phyloP scores from a whole-genome alignment of 2,888 invertebrate genomes.

The Ormyrus rosae region DNA sequence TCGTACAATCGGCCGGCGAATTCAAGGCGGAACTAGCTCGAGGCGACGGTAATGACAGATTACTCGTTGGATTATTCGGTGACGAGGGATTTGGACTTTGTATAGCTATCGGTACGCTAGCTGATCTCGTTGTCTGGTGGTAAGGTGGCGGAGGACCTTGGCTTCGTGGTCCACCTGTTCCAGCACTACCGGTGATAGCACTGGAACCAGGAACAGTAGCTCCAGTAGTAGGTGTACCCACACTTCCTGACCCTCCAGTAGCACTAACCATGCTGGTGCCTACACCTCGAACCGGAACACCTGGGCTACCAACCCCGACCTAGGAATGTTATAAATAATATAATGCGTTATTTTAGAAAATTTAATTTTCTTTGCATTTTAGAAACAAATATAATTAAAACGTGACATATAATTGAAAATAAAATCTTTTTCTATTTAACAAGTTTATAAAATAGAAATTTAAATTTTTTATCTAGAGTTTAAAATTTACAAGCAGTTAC shows the following conservation, averaged over 20 bases:
- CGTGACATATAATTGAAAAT: too few relatives aligned
- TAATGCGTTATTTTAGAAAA: too few relatives aligned
- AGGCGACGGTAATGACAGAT: conserved; percentile 85
- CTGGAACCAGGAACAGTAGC: conserved; percentile 58
- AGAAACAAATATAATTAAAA: too few relatives aligned
- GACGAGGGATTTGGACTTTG: conserved; percentile 86
- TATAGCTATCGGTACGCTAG: conserved; percentile 85
- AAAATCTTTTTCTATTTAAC: too few relatives aligned
- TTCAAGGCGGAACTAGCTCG: conserved; percentile 83
- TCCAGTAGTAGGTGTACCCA: conserved; percentile 75
- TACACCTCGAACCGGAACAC: conserved; percentile 68
- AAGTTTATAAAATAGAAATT: too few relatives aligned
- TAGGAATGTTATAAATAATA: background rate
- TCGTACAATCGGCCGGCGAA: conserved; percentile 82
- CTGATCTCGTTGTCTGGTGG: conserved; percentile 85
- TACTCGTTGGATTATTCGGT: conserved; percentile 84
- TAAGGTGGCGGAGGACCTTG: conserved; percentile 89
- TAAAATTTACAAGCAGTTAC: too few relatives aligned
- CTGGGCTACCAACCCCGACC: conserved; percentile 53
- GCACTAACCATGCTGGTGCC: conserved; percentile 65
- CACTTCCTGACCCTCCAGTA: conserved; percentile 77
- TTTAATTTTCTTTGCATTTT: too few relatives aligned
- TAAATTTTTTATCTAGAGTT: too few relatives aligned
- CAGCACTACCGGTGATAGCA: conserved; percentile 72
- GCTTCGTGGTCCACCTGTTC: conserved; percentile 76